These are phyloP conservation scores for Ancistrus triradiatus DNA, from an alignment of 2,113 vertebrate species.

Conservation along the genomic window DNA sequence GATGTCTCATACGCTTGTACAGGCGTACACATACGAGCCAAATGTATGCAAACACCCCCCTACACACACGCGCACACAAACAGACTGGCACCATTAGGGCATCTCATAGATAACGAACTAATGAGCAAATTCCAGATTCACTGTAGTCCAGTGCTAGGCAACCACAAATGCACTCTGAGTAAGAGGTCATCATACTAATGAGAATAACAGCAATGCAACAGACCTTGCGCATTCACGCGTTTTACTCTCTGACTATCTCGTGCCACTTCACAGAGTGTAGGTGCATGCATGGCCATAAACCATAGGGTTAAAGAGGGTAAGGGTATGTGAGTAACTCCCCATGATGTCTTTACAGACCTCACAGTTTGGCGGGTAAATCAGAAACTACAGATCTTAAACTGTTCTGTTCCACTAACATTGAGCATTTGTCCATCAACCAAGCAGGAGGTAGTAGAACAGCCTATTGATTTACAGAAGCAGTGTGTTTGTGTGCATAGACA, in stretches of 20 bases:
- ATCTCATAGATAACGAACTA: constrained; percentile 32
- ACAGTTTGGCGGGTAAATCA: constrained; percentile 21
- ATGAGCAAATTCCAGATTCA: constrained; percentile 32
- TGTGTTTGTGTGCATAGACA: constrained; percentile 19
- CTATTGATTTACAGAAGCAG: constrained; percentile 23
- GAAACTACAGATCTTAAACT: constrained; percentile 20
- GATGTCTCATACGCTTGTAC: constrained; percentile 34
- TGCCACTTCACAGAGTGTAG: neutral
- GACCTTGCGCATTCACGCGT: constrained; percentile 19
- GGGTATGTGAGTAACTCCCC: constrained; percentile 11
- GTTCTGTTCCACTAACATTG: constrained; percentile 31
- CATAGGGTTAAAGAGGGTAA: neutral
- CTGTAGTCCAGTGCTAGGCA: constrained; percentile 12
- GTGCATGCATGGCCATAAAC: constrained; percentile 7
- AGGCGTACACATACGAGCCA: constrained; percentile 1
- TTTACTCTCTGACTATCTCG: neutral
- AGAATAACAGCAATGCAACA: constrained; percentile 21
- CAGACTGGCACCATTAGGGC: constrained; percentile 13
- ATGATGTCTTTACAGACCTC: constrained; percentile 4
- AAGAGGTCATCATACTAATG: constrained; percentile 40
- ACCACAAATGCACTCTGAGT: constrained; percentile 28
- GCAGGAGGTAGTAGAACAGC: constrained; percentile 17
- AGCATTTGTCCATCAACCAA: constrained; percentile 6
- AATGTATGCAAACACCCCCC: constrained; percentile 20
- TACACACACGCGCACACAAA: constrained; percentile 2